Evolutionary conservation across 2,888 invertebrate species (phyloP), one percentile per base, ranked within the genome.

Genomic region (Tachina grossa): DNA sequence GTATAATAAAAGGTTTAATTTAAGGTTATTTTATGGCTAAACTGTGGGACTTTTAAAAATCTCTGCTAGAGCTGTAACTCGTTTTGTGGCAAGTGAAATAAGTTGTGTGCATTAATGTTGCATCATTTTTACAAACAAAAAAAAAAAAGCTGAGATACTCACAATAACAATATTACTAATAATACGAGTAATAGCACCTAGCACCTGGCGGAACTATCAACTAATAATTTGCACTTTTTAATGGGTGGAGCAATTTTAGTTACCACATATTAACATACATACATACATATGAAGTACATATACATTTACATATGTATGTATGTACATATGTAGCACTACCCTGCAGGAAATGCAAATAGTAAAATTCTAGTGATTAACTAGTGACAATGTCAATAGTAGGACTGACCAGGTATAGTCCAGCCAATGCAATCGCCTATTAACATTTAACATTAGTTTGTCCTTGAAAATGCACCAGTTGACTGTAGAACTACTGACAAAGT

Each of bases 141-240:
- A 39, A 19, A 22, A 45, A 59, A 22, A 69, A 53, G 8, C 6
- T n/a, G 10, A 41, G 3, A 10, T 22, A 14, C 31, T 55, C 45
- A 63, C 47, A 72, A 72, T 74, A 80, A 74, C 65, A 66, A 68
- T 69, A 69, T 43, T 31, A 59, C 68, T 81, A 75, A 81, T 75
- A 87, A 85, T 87, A n/a, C n/a, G n/a, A n/a, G n/a, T n/a, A 91
- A 90, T 89, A 89, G 87, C 87, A 76, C 86, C 88, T 86, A 89
- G 90, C 91, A 91, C 91, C 91, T 91, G 91, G 91, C 91, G 91
- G 91, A 91, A 91, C 91, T 91, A 89, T 88, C 90, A 89, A 90
- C 88, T 89, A 90, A 90, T 91, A 91, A 91, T 91, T 91, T 91
- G 90, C 90, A 90, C 90, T 91, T 90, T 90, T 91, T 90, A 90